A percentile compares a stretch with the other conserved stretches of the same genome.
phyloP scores from a whole-genome alignment of 2,113 vertebrate species.

The Otus sunia region DNA sequence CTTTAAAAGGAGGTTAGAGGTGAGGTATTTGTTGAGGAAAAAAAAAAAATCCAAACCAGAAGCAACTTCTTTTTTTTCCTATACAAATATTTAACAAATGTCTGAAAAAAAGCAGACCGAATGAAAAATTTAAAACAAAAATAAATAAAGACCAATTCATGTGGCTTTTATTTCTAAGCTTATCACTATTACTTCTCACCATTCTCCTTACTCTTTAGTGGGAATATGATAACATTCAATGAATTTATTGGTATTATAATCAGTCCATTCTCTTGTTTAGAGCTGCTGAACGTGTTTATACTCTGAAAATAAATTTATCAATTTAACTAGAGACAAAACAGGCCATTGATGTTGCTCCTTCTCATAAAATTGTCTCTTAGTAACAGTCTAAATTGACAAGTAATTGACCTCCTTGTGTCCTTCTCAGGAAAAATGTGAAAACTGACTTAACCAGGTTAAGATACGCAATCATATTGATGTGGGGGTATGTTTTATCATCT shows the following conservation, averaged over 20 bases:
- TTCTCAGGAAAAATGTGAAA: slow-evolving; percentile 20
- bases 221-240: not conserved
- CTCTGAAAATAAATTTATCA: not conserved
- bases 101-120: not conserved
- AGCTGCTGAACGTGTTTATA: not conserved
- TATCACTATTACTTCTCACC: not conserved
- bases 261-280: not conserved
- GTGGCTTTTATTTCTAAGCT: not conserved
- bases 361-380: not conserved
- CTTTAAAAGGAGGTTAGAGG: not conserved
- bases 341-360: not conserved
- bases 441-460: slow-evolving; percentile 37
- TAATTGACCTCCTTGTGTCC: slow-evolving; percentile 24
- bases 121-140: not conserved
- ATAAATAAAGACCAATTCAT: not conserved
- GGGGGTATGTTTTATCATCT: not conserved
- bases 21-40: not conserved
- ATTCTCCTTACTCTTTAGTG: not conserved
- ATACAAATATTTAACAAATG: not conserved
- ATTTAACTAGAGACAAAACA: not conserved
- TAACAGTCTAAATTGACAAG: slow-evolving; percentile 16
- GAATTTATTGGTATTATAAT: not conserved
- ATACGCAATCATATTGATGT: slow-evolving; percentile 10
- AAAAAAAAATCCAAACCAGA: not conserved
- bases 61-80: accelerated